phyloP scores from a whole-genome alignment of 1,140 invertebrate species.

The Pollicipes pollicipes region DNA sequence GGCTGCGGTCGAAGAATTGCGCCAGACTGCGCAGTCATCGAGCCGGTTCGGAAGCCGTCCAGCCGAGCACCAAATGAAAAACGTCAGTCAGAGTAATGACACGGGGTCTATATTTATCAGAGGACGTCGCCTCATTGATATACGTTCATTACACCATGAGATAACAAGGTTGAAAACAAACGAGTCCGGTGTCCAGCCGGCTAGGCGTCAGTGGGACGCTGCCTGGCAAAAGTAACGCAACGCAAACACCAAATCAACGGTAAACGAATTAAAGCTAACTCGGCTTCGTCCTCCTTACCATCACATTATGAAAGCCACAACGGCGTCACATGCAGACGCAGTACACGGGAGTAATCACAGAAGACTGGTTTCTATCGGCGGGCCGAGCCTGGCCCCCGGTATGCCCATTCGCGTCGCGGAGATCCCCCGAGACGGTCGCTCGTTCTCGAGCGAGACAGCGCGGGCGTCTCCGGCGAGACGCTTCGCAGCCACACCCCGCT shows the following conservation, averaged over 20 bases:
- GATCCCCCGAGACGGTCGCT: not conserved
- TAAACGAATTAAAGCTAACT: conserved; percentile 1
- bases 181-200: not conserved
- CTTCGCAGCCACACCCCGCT: too few relatives aligned
- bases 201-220: not conserved
- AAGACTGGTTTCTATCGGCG: not conserved
- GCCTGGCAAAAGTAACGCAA: not conserved
- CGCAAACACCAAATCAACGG: not conserved
- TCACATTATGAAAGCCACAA: conserved; percentile 2
- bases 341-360: not conserved
- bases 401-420: not conserved
- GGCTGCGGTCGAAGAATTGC: too few relatives aligned
- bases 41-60: too few relatives aligned
- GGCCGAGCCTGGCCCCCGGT: too few relatives aligned
- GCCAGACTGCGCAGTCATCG: too few relatives aligned
- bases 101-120: not conserved
- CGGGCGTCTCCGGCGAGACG: not conserved
- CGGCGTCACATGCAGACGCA: not conserved
- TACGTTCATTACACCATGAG: not conserved
- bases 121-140: not conserved
- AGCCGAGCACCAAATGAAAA: not conserved
- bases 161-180: not conserved
- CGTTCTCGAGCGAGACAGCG: not conserved
- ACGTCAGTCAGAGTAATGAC: not conserved
- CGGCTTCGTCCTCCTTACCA: not conserved